These are phyloP conservation scores for Corythornis leucogaster DNA, from an alignment of 2,797 vertebrate species.

Conservation along the genomic window DNA sequence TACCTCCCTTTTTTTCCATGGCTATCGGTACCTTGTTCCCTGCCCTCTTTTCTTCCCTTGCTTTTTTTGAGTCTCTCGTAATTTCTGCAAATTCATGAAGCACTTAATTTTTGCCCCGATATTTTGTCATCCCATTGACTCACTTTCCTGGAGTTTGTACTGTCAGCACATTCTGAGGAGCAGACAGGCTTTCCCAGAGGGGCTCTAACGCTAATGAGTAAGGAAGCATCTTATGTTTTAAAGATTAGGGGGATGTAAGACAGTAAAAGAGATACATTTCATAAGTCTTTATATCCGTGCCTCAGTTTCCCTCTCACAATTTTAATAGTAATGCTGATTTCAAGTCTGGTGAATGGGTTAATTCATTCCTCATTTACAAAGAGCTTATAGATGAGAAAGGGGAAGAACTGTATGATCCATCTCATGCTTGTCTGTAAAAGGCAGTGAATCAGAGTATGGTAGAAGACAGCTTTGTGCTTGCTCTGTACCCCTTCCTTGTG, in stretches of 20 bases:
- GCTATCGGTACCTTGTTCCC: not conserved
- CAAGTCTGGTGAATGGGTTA: conserved; percentile 11
- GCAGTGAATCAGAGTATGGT: conserved; percentile 15
- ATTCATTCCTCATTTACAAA: conserved; percentile 59
- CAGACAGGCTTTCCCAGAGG: conserved; percentile 21
- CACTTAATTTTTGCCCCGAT: not conserved
- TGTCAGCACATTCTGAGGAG: conserved; percentile 38
- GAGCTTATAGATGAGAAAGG: conserved; percentile 36
- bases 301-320: conserved; percentile 55
- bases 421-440: conserved; percentile 5
- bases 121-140: conserved; percentile 36
- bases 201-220: not conserved
- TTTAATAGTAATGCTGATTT: not conserved
- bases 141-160: conserved; percentile 6
- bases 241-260: not conserved
- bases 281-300: not conserved
- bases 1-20: not conserved
- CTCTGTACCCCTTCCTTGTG: not conserved
- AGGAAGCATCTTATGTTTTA: conserved; percentile 54
- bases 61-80: not conserved
- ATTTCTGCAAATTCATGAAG: conserved; percentile 5
- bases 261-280: not conserved
- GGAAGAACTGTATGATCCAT: conserved; percentile 19
- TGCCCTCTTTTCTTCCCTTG: not conserved
- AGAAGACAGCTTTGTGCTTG: conserved; percentile 40